A percentile compares a stretch with the other conserved stretches of the same genome.
phyloP scores from a whole-genome alignment of 1,140 invertebrate genomes.

The Drosophila quadrilineata region DNA sequence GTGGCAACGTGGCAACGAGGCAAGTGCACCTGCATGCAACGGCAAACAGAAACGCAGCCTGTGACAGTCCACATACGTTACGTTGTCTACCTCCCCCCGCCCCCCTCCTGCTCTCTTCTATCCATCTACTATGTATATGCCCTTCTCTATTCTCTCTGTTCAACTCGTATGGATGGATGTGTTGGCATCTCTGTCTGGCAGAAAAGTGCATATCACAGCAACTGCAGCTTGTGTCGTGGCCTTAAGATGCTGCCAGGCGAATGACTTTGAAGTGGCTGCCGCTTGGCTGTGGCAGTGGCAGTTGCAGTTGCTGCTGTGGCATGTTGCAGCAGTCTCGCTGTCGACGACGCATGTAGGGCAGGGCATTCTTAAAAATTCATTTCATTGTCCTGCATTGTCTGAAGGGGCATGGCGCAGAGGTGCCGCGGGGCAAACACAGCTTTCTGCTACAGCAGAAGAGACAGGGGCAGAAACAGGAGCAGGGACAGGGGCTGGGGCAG shows the following conservation, averaged over 20 bases:
- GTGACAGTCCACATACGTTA: slow-evolving; percentile 34
- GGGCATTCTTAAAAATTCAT: slow-evolving; percentile 78
- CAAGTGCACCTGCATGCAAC: slow-evolving; percentile 70
- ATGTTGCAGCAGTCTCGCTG: neutral
- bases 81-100: slow-evolving; percentile 5
- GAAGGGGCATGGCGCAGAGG: slow-evolving; percentile 39
- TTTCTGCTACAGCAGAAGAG: slow-evolving; percentile 53
- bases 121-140: neutral
- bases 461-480: too few relatives aligned
- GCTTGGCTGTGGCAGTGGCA: too few relatives aligned
- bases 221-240: slow-evolving; percentile 37
- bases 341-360: slow-evolving; percentile 71
- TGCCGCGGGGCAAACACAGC: slow-evolving; percentile 64
- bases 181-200: slow-evolving; percentile 7
- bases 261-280: slow-evolving; percentile 72
- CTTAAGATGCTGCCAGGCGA: slow-evolving; percentile 67
- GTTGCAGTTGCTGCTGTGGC: neutral
- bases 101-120: slow-evolving; percentile 5
- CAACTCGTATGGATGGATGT: too few relatives aligned
- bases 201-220: slow-evolving; percentile 70
- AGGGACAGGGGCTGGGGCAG: too few relatives aligned
- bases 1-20: slow-evolving; percentile 44
- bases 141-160: slow-evolving; percentile 5
- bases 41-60: slow-evolving; percentile 66
- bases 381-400: slow-evolving; percentile 78